Evolutionary conservation across 1,140 invertebrate species (phyloP).

Genomic region (Drosophila kurseongensis): DNA sequence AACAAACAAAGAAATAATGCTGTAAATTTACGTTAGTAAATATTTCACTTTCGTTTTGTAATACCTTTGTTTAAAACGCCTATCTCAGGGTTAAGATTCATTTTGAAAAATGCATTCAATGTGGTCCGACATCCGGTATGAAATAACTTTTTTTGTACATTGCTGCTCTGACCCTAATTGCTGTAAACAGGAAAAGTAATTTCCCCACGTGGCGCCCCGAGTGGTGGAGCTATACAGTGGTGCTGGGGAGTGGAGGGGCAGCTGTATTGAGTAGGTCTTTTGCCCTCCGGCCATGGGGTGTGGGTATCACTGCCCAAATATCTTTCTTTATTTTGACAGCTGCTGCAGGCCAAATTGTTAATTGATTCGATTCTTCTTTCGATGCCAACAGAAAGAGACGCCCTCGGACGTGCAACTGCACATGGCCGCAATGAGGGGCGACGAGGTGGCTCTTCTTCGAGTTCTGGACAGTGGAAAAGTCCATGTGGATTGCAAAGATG

Average conservation of each 20-base stretch:
- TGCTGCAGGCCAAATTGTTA: conserved; percentile 49
- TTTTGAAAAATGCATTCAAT: conserved; percentile 56
- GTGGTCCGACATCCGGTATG: conserved; percentile 49
- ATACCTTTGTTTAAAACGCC: not conserved
- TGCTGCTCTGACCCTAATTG: conserved; percentile 56
- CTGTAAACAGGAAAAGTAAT: conserved; percentile 55
- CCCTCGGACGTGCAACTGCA: conserved; percentile 95
- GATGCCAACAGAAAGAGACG: conserved; percentile 92
- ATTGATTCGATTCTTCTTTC: conserved; percentile 61
- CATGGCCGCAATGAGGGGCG: conserved; percentile 93
- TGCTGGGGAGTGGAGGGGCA: too few relatives aligned
- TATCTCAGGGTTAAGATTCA: conserved; percentile 41
- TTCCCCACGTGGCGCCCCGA: conserved; percentile 38
- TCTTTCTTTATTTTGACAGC: conserved; percentile 44
- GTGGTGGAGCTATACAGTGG: conserved; percentile 14
- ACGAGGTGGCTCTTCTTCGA: conserved; percentile 89
- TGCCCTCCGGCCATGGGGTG: not conserved
- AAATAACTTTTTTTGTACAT: conserved; percentile 36
- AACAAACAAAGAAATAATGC: too few relatives aligned
- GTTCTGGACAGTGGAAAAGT: conserved; percentile 96
- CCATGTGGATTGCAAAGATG: conserved; percentile 96
- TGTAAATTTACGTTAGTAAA: too few relatives aligned
- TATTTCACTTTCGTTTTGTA: too few relatives aligned
- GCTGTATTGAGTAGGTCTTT: not conserved
- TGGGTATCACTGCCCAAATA: conserved; percentile 53